Conservation (phyloP, 2,113 vertebrate species). For the Myxocyprinus asiaticus region DNA sequence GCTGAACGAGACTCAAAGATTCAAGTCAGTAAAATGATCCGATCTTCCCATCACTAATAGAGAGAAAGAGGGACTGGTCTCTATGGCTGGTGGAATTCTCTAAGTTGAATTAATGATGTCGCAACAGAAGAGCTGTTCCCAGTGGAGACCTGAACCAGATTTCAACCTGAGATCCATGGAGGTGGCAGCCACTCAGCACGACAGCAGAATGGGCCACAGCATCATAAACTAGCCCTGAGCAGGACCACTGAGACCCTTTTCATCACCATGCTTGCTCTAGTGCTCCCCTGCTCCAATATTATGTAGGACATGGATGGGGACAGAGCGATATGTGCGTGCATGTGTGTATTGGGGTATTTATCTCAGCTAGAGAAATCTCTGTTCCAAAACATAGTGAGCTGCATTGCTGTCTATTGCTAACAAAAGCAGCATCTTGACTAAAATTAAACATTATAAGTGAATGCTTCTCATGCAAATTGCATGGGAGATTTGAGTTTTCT, state of each 20-base stretch:
- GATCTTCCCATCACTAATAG: too few species aligned
- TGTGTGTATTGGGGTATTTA: constrained; percentile 37
- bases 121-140: constrained; percentile 63
- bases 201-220: constrained; percentile 24
- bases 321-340: neutral
- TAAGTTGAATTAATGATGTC: constrained; percentile 74
- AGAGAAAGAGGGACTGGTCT: neutral
- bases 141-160: constrained; percentile 76
- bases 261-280: constrained; percentile 66
- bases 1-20: too few species aligned
- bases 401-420: neutral
- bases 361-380: constrained; percentile 27
- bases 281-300: constrained; percentile 52
- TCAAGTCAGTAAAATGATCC: too few species aligned
- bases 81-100: constrained; percentile 59
- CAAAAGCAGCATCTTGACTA: too few species aligned
- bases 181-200: constrained; percentile 58
- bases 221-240: constrained; percentile 63
- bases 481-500: neutral
- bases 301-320: constrained; percentile 68
- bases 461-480: too few species aligned
- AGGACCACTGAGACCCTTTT: constrained; percentile 65
- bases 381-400: neutral
- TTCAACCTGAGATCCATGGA: constrained; percentile 75
- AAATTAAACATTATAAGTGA: too few species aligned